Evolutionary conservation across 2,797 vertebrate genomes (phyloP), one percentile per base, ranked within the genome.

Genomic region (Peromyscus nudipes): DNA sequence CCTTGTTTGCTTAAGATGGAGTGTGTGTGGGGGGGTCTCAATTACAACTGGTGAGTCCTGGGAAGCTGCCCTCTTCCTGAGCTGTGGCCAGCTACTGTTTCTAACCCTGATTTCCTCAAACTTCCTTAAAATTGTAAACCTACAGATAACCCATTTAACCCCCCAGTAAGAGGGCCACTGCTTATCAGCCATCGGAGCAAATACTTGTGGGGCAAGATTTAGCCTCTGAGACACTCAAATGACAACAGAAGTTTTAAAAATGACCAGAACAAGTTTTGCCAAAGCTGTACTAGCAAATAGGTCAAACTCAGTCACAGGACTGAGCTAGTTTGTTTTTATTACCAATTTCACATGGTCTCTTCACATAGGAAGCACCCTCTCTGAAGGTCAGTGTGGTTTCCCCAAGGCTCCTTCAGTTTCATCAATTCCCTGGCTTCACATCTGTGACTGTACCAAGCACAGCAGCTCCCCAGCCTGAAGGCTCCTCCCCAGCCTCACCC

Each of bases 191-290:
- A 43, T n/a, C 12, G 40, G 46, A 65, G 49, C 25, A 84, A 62
- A 89, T 31, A 69, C 52, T 88, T 86, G 12, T 14, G 52, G 2
- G 52, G 49, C 82, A 81, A 77, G 31, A 80, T 65, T 77, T 81
- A 49, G 17, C 21, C 17, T 29, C 67, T 9, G 23, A 92, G 60
- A 90, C 43, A 91, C 25, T 11, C 11, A 91, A 67, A 89, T 23
- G 84, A 94, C 65, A 87, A 27, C 55, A 34, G 55, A 82, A 37
- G 3, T 55, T 92, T 69, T 67, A 46, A 88, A 93, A 31, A 25
- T 65, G 21, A 52, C 31, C 67, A 73, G 60, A 81, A 69, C 5
- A 60, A 83, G 76, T 19, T 94, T 46, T 85, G 57, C 46, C 77
- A 73, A 91, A 31, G 85, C 34, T n/a, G 40, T n/a, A 86, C 27